Evolutionary conservation across 2,113 vertebrate genomes (phyloP).

Genomic region (Hemiprocne comata): DNA sequence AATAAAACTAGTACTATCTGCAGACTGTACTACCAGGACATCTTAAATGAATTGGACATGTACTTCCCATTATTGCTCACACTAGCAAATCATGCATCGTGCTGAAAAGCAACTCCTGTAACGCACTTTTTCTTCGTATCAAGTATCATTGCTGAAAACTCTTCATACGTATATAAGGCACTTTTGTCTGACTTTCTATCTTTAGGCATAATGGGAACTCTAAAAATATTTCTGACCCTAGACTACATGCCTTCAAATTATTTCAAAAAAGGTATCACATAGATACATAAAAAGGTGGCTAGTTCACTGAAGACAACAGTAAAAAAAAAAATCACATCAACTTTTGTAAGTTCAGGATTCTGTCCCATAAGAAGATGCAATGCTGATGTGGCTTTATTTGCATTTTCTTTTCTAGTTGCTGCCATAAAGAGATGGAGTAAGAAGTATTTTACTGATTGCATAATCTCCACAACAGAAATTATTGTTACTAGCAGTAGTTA

Average conservation of each 20-base stretch:
- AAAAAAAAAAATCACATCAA: background rate
- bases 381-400: background rate
- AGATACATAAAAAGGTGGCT: background rate
- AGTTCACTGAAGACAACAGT: background rate
- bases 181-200: background rate
- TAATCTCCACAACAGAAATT: background rate
- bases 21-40: background rate
- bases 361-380: background rate
- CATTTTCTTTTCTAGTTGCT: background rate
- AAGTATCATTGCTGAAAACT: background rate
- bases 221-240: too few relatives aligned
- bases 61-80: background rate
- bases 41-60: background rate
- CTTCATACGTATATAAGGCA: rapidly evolving
- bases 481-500: background rate
- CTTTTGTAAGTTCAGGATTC: background rate
- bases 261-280: too few relatives aligned
- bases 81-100: background rate
- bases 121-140: too few relatives aligned
- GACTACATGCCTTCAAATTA: too few relatives aligned
- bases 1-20: background rate
- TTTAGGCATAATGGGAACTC: too few relatives aligned
- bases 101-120: background rate
- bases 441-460: background rate
- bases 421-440: background rate